Conservation (phyloP, 2,888 invertebrate species). For the Adineta ricciae region DNA sequence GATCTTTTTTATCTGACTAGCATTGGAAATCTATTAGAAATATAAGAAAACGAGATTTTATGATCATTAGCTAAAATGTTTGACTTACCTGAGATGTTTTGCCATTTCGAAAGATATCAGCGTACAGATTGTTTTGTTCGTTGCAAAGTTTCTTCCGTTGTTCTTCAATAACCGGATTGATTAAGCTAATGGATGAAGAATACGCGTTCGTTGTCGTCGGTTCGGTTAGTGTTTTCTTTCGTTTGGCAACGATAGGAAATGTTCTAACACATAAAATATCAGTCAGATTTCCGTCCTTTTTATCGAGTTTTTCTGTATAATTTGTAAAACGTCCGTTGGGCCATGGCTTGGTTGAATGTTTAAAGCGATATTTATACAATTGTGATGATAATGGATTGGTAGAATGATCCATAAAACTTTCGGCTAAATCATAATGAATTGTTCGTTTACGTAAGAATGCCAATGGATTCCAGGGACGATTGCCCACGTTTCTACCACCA, state of each 20-base stretch:
- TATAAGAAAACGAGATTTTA: too few relatives aligned
- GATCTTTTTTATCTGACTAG: neutral
- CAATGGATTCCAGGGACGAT: neutral
- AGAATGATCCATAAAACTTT: constrained; percentile 22
- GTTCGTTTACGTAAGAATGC: neutral
- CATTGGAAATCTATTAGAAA: neutral
- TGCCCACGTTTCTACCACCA: neutral
- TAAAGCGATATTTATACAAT: neutral
- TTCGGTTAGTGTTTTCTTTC: neutral
- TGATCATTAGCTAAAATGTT: too few relatives aligned
- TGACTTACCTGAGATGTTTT: neutral
- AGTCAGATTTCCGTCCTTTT: neutral
- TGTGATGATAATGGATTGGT: neutral
- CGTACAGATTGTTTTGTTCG: neutral
- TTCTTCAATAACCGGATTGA: neutral
- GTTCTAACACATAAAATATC: neutral
- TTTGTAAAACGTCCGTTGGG: neutral
- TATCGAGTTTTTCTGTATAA: neutral
- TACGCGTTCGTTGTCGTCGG: neutral
- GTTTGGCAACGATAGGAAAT: neutral
- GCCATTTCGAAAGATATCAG: neutral
- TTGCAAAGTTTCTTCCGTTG: neutral
- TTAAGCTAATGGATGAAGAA: neutral
- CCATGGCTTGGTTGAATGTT: neutral
- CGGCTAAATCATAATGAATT: neutral